Base-by-base conservation (phyloP, 2,888 invertebrate genomes). In the Synanthedon andrenaeformis region DNA sequence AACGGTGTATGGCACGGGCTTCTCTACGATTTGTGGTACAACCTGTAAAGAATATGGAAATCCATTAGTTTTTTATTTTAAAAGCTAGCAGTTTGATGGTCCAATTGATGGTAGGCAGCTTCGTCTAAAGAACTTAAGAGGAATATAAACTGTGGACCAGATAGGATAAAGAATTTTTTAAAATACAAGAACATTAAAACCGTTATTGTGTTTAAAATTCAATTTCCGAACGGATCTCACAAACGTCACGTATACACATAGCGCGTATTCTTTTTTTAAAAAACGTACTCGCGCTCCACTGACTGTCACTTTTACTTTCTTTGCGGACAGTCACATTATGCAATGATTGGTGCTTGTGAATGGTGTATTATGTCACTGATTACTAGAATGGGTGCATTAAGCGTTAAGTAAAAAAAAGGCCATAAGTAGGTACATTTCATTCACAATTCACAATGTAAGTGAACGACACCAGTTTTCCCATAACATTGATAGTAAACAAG, bases 1-100 rank as follows among this genome's bases (percentile, higher is more conserved):
- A 4, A 93, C 92, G 2, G 92, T 91, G 76, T 92, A 92, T 3
- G 93, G 93, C 11, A 93, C 91, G 61, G 91, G 92, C 65, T 91
- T 92, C 65, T 93, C 93, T 54, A 93, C 89, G 58, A 92, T 89
- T 65, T 93, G 92, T 11, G 92, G 91, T 5, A 93, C 92, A 52
- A 91, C 89, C 88, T 88, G 75, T 0, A 64, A 69, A 52, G 54
- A 55, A 61, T 52, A 23, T 23, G 23, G 5, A 1, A 23, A 23
- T 1, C 23, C 1, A 54, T 35, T 35, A 10, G 8, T 2, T 8
- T 35, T 35, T 35, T 10, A 3, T 35, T 35, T 54, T 50, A 45
- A 45, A 45, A n/a, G 8, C 41, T 41, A 4, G 11, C 3, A 17
- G 42, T 42, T 4, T 17, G 17, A 17, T 17, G 17, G 17, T 17